Percentiles rank a stretch among this genome's conserved stretches.
Conservation (phyloP, 2,113 vertebrate species). For the Gallinago undulata region DNA sequence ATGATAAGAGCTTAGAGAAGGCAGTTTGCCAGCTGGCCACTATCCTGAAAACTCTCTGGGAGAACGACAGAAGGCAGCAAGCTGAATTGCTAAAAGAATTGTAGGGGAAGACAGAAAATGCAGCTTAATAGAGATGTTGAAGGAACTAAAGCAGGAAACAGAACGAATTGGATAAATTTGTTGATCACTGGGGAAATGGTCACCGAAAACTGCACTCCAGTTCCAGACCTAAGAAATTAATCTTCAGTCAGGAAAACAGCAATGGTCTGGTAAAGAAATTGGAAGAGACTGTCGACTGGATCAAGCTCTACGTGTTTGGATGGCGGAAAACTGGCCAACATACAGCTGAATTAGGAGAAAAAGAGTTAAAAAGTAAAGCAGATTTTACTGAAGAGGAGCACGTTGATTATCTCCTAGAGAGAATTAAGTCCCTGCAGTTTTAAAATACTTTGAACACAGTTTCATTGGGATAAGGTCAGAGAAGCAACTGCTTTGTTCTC, state of each 20-base stretch:
- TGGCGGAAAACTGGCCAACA: background rate
- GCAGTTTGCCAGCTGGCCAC: constrained; percentile 10
- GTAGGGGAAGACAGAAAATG: background rate
- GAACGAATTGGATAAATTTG: background rate
- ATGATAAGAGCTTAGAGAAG: background rate
- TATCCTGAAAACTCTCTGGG: background rate
- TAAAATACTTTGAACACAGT: constrained; percentile 31
- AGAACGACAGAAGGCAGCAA: background rate
- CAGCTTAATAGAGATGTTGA: background rate
- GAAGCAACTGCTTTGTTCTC: constrained; percentile 45
- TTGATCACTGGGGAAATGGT: background rate
- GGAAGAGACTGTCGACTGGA: background rate
- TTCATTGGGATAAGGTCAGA: constrained; percentile 24
- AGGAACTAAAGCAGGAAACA: background rate
- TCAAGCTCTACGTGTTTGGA: background rate
- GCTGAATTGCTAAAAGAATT: background rate
- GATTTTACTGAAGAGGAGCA: background rate
- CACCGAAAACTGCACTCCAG: background rate
- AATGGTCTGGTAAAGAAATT: background rate
- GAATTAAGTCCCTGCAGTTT: constrained; percentile 26
- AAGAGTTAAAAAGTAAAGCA: background rate
- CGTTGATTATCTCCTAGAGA: constrained; percentile 11
- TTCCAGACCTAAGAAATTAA: background rate
- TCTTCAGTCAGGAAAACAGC: background rate
- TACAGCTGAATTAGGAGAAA: background rate